These are phyloP conservation scores for Sphenodon punctatus DNA, from an alignment of 2,797 vertebrate genomes.

Conservation along the genomic window DNA sequence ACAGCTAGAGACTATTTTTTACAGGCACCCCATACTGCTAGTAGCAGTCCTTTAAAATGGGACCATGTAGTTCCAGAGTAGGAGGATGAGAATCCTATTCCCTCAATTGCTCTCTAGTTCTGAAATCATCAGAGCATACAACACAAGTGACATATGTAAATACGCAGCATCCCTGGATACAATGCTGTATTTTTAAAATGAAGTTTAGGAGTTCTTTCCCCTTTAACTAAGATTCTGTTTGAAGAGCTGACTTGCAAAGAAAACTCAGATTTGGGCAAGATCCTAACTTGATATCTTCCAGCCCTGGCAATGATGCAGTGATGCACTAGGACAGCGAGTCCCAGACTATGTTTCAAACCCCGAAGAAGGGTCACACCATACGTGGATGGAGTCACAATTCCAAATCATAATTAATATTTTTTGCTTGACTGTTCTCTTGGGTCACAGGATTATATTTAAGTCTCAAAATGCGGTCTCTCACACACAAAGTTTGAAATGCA, in stretches of 20 bases:
- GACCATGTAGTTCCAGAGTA: not conserved
- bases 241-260: not conserved
- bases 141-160: not conserved
- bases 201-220: not conserved
- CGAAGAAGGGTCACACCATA: too few species aligned
- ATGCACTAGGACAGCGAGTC: not conserved
- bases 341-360: too few species aligned
- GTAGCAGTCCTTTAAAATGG: not conserved
- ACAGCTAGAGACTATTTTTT: too few species aligned
- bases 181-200: not conserved
- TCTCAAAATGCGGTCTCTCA: too few species aligned
- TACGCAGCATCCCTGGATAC: not conserved
- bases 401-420: too few species aligned
- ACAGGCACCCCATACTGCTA: not conserved
- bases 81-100: not conserved
- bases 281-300: fast-evolving
- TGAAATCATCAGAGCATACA: not conserved
- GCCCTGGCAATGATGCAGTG: not conserved
- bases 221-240: not conserved
- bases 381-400: too few species aligned
- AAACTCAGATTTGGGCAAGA: not conserved
- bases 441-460: too few species aligned
- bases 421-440: too few species aligned
- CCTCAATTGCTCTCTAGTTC: not conserved
- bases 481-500: too few species aligned